Conservation (phyloP, 2,888 invertebrate genomes). For the Acleris holmiana region DNA sequence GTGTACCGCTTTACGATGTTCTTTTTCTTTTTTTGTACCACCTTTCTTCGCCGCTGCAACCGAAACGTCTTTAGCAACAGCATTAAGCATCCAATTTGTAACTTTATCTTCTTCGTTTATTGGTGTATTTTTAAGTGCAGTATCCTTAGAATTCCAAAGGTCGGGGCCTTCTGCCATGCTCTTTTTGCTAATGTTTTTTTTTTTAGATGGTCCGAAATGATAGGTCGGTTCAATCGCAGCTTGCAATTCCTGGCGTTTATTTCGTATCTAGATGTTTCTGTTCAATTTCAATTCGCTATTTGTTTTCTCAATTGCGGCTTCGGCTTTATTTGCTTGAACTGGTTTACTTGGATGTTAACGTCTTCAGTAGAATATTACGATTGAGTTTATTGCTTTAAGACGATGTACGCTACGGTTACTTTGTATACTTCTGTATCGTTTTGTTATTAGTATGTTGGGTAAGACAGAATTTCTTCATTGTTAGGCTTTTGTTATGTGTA, state of each 20-base stretch:
- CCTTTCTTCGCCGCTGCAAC: conserved; percentile 67
- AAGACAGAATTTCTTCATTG: too few species aligned
- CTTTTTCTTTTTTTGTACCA: conserved; percentile 72
- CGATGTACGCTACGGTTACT: too few species aligned
- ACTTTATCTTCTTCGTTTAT: conserved; percentile 45
- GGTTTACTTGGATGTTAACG: background rate
- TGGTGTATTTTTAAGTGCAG: conserved; percentile 44
- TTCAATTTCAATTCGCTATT: conserved; percentile 31
- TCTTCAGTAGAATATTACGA: background rate
- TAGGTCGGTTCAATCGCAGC: conserved; percentile 40
- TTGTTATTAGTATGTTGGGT: too few species aligned
- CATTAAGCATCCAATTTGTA: conserved; percentile 39
- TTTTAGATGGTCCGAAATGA: conserved; percentile 48
- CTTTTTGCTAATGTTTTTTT: conserved; percentile 76
- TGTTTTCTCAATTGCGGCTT: conserved; percentile 27
- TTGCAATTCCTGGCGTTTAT: conserved; percentile 20
- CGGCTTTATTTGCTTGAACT: conserved; percentile 8
- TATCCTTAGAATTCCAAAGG: conserved; percentile 71
- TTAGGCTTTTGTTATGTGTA: too few species aligned
- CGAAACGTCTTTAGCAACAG: conserved; percentile 53
- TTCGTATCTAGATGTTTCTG: conserved; percentile 19
- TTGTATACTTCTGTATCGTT: too few species aligned
- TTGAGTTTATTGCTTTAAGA: too few species aligned
- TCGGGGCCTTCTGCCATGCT: conserved; percentile 73
- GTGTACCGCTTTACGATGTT: conserved; percentile 75